These are phyloP conservation scores for Sitobion miscanthi DNA, from an alignment of 1,140 invertebrate species.

Conservation along the genomic window DNA sequence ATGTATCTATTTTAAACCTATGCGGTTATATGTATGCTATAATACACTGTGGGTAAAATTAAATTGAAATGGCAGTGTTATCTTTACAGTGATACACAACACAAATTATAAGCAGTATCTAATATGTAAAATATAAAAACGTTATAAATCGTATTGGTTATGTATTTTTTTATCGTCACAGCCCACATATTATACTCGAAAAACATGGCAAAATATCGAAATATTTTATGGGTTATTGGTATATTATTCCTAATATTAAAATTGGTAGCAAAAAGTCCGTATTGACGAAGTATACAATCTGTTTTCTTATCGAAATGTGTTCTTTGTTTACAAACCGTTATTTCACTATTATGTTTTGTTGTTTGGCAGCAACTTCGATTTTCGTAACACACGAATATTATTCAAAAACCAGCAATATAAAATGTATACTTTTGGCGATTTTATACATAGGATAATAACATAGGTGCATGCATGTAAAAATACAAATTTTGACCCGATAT, in stretches of 20 bases:
- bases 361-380: background rate
- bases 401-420: background rate
- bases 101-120: background rate
- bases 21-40: too few species aligned
- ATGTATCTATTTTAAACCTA: too few species aligned
- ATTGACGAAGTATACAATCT: background rate
- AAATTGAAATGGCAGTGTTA: background rate
- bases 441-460: background rate
- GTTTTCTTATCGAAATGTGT: background rate
- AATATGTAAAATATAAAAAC: too few species aligned
- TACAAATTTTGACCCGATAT: background rate
- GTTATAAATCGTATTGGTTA: too few species aligned
- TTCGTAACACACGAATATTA: background rate
- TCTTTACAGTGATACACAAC: background rate
- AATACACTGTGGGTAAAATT: background rate
- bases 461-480: background rate
- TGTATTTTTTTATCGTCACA: background rate
- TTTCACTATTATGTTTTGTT: background rate
- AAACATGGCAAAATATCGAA: background rate
- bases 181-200: background rate
- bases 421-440: background rate
- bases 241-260: background rate
- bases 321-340: background rate
- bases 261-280: background rate
- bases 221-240: background rate